phyloP scores from a whole-genome alignment of 2,797 vertebrate genomes.

The Fistularia commersonii region DNA sequence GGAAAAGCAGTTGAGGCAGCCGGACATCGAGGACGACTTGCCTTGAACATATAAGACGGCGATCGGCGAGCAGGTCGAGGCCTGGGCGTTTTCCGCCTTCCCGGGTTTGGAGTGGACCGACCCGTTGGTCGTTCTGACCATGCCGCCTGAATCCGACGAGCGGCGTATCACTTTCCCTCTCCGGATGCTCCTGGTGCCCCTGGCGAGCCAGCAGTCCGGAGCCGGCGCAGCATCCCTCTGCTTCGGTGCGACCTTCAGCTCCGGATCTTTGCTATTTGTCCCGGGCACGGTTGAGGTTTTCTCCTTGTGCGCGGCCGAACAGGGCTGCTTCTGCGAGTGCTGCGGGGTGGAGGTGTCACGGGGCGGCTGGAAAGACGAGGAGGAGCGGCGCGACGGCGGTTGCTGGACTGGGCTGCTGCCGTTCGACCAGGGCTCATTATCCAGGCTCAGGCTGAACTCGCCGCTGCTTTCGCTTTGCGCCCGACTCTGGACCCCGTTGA shows the following conservation, averaged over 20 bases:
- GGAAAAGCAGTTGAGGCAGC: slow-evolving; percentile 81
- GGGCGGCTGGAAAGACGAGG: slow-evolving; percentile 61
- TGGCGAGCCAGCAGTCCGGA: slow-evolving; percentile 65
- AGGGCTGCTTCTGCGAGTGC: slow-evolving; percentile 72
- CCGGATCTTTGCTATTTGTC: slow-evolving; percentile 13
- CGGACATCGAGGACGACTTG: slow-evolving; percentile 80
- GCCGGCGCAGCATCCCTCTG: slow-evolving; percentile 32
- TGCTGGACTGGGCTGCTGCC: slow-evolving; percentile 87
- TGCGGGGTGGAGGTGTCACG: slow-evolving; percentile 70
- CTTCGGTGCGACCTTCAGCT: slow-evolving; percentile 24
- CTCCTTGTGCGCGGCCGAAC: slow-evolving; percentile 37
- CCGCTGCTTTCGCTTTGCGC: slow-evolving; percentile 93
- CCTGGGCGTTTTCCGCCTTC: slow-evolving; percentile 42
- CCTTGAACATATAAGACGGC: slow-evolving; percentile 75
- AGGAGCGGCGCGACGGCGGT: slow-evolving; percentile 69
- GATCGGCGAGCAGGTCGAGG: slow-evolving; percentile 60
- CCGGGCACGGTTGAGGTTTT: slow-evolving; percentile 46
- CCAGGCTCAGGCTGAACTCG: slow-evolving; percentile 85
- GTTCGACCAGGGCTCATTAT: slow-evolving; percentile 89
- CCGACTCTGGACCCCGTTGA: slow-evolving; percentile 77
- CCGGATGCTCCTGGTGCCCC: slow-evolving; percentile 61
- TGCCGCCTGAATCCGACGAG: slow-evolving; percentile 49
- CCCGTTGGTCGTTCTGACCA: slow-evolving; percentile 17
- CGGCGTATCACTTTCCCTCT: slow-evolving; percentile 49
- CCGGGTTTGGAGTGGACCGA: slow-evolving; percentile 21